Conservation (phyloP, 2,888 invertebrate species). For the Ochlodes sylvanus region DNA sequence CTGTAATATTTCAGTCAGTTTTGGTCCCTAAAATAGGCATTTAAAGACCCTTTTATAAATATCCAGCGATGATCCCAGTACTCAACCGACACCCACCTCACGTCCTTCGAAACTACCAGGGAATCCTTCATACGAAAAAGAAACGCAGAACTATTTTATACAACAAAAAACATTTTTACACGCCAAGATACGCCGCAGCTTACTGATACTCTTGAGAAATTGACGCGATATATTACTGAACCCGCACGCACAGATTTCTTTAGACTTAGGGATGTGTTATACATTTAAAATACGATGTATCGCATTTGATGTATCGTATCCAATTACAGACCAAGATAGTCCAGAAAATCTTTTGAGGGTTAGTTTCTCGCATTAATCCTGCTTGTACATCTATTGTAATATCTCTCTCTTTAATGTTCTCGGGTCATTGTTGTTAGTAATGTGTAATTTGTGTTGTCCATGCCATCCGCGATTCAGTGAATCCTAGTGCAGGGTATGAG, state of each 20-base stretch:
- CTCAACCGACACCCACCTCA: neutral
- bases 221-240: constrained; percentile 30
- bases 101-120: neutral
- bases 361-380: no score
- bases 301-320: neutral
- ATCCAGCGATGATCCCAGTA: neutral
- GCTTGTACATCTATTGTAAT: no score
- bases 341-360: no score
- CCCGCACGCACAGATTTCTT: constrained; percentile 25
- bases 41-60: neutral
- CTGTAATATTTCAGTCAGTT: no score
- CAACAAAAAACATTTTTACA: constrained; percentile 33
- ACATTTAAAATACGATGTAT: constrained; percentile 2
- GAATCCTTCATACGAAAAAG: constrained; percentile 1
- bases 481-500: no score
- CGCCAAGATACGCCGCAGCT: constrained; percentile 22
- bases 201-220: constrained; percentile 35
- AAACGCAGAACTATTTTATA: constrained; percentile 32
- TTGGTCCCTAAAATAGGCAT: no score
- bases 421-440: no score
- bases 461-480: no score
- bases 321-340: neutral
- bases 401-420: no score
- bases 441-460: no score
- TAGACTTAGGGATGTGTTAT: constrained; percentile 18